Base-by-base conservation (phyloP, 2,888 invertebrate genomes). In the Eupithecia abbreviata region DNA sequence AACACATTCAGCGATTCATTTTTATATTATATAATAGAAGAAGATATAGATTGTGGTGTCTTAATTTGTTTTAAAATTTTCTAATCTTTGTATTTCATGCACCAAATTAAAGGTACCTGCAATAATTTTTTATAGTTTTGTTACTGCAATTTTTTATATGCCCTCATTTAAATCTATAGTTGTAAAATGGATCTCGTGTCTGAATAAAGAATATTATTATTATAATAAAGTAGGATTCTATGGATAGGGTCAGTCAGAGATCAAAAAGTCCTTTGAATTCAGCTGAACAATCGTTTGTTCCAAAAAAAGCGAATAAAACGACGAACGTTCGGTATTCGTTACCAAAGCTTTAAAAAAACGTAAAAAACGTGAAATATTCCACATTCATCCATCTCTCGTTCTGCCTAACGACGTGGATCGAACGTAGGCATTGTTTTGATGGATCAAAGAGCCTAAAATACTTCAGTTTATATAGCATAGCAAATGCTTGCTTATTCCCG, bases 391-490 rank as follows among this genome's bases (percentile, higher is more conserved):
- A 70, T 51, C 69, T 30, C n/a, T 30, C 18, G n/a, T 66, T 41
- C 66, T 7, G 66, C 10, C 18, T 18, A 43, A 68, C 55, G 51
- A 58, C 43, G 45, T 55, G 58, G 18, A 71, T 58, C 58, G 71
- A 71, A 71, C 45, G 58, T 12, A 71, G 55, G 41, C n/a, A 58
- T 55, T 55, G 55, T 71, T 70, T 49, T 70, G 30, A 70, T 70
- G 47, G 47, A 45, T 70, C 70, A 70, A 66, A 66, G 42, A 15
- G 42, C 13, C 6, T 66, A 2, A 15, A 66, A 66, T 42, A 66
- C n/a, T n/a, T n/a, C n/a, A n/a, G n/a, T n/a, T n/a, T n/a, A 42
- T 62, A 12, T 6, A 42, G 6, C 42, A 12, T 58, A 18, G 41
- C 41, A 66, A 41, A 66, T 66, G 3, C 18, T 42, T 42, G 42